Evolutionary conservation across 2,113 vertebrate species (phyloP).

Genomic region (Falco punctatus): DNA sequence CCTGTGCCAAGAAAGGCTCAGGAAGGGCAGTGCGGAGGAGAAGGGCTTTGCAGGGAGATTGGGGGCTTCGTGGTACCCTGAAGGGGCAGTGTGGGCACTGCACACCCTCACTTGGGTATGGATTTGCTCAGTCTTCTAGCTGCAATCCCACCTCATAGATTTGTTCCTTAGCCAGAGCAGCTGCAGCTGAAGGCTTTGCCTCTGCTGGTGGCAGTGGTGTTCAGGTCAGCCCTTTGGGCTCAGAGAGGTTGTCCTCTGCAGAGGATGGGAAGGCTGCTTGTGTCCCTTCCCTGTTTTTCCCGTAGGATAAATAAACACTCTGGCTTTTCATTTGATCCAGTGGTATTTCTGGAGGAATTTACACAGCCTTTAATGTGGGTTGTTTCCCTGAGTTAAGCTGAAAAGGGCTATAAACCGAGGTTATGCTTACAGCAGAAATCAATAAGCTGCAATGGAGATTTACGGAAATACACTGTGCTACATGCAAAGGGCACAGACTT

Average conservation of each 20-base stretch:
- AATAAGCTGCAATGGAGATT: not conserved
- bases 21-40: not conserved
- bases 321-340: not conserved
- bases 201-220: not conserved
- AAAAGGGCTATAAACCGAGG: not conserved
- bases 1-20: rapidly evolving
- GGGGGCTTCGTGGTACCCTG: not conserved
- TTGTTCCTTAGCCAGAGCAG: not conserved
- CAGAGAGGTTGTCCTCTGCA: not conserved
- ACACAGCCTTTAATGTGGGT: not conserved
- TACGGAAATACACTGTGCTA: not conserved
- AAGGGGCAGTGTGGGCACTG: not conserved
- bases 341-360: conserved; percentile 5
- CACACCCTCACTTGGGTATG: rapidly evolving
- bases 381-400: not conserved
- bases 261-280: not conserved
- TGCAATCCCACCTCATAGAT: not conserved
- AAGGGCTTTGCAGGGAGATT: not conserved
- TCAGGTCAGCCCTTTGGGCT: not conserved
- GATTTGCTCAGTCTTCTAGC: not conserved
- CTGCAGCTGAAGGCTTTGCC: not conserved
- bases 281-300: not conserved
- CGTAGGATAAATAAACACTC: not conserved
- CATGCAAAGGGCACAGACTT: not conserved
- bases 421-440: not conserved